These are phyloP conservation scores for Agrochola lychnidis DNA, from an alignment of 2,888 invertebrate species.

Conservation along the genomic window DNA sequence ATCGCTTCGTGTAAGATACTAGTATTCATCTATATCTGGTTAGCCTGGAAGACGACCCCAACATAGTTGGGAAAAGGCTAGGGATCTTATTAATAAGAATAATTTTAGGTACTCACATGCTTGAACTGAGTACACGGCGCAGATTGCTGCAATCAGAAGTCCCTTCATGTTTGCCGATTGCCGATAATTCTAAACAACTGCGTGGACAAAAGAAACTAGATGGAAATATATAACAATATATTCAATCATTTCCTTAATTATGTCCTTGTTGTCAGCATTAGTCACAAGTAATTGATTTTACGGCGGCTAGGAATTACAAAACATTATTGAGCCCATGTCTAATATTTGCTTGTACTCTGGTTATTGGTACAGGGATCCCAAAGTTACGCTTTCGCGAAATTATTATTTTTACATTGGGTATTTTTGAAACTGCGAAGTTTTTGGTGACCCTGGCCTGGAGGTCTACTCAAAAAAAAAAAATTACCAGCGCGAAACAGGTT, in stretches of 20 bases:
- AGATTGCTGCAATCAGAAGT: constrained; percentile 34
- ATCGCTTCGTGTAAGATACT: background rate
- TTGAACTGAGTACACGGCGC: constrained; percentile 38
- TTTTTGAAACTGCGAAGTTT: background rate
- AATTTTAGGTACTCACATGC: constrained; percentile 45
- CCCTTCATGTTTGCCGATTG: constrained; percentile 41
- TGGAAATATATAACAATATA: constrained; percentile 28
- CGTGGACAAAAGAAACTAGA: constrained; percentile 1
- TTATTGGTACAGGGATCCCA: constrained; percentile 22
- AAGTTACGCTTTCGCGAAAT: background rate
- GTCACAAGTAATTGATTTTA: constrained; percentile 49
- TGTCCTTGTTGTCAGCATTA: constrained; percentile 34
- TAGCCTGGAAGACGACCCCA: background rate
- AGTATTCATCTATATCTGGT: background rate
- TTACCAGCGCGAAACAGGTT: background rate
- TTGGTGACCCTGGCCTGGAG: background rate
- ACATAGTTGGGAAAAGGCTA: background rate
- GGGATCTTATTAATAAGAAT: background rate
- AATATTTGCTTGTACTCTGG: constrained; percentile 34
- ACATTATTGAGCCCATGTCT: constrained; percentile 15
- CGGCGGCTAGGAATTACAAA: constrained; percentile 4
- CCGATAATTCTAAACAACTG: constrained; percentile 25
- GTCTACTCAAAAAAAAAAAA: background rate
- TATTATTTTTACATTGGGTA: background rate
- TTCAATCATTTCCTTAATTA: constrained; percentile 21